These are phyloP conservation scores for Lasioglossum morio DNA, from an alignment of 2,888 invertebrate genomes.

Conservation along the genomic window DNA sequence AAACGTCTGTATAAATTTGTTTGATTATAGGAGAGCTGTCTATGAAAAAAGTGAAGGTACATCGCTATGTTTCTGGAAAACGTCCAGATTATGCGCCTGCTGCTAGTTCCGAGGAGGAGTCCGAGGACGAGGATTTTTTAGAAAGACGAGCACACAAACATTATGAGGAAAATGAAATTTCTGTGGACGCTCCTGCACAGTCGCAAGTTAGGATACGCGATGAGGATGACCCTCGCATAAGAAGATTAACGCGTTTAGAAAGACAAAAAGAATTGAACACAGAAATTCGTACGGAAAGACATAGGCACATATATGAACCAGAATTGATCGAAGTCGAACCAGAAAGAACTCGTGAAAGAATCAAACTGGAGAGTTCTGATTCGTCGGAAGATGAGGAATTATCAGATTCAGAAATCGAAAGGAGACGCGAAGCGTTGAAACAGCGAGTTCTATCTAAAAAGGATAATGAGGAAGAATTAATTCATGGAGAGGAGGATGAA, in stretches of 20 bases:
- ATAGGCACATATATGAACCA: slow-evolving; percentile 89
- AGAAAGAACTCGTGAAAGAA: slow-evolving; percentile 86
- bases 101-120: slow-evolving; percentile 94
- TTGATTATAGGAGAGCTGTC: slow-evolving; percentile 93
- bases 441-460: slow-evolving; percentile 89
- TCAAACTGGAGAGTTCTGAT: slow-evolving; percentile 83
- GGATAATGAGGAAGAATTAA: slow-evolving; percentile 88
- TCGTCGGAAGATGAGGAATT: slow-evolving; percentile 90
- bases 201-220: slow-evolving; percentile 82
- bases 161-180: slow-evolving; percentile 79
- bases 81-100: slow-evolving; percentile 97
- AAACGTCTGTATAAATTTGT: neutral
- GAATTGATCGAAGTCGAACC: slow-evolving; percentile 88
- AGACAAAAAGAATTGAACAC: slow-evolving; percentile 84
- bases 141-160: slow-evolving; percentile 86
- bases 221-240: slow-evolving; percentile 93
- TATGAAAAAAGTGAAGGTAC: slow-evolving; percentile 99
- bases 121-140: slow-evolving; percentile 94
- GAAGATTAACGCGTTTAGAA: slow-evolving; percentile 87
- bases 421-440: slow-evolving; percentile 89
- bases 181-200: slow-evolving; percentile 85
- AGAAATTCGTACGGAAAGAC: slow-evolving; percentile 86
- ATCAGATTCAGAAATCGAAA: slow-evolving; percentile 94
- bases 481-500: slow-evolving; percentile 91
- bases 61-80: slow-evolving; percentile 99